Evolutionary conservation across 2,888 invertebrate species (phyloP), one percentile per base, ranked within the genome.

Genomic region (Ernsta delagoae): DNA sequence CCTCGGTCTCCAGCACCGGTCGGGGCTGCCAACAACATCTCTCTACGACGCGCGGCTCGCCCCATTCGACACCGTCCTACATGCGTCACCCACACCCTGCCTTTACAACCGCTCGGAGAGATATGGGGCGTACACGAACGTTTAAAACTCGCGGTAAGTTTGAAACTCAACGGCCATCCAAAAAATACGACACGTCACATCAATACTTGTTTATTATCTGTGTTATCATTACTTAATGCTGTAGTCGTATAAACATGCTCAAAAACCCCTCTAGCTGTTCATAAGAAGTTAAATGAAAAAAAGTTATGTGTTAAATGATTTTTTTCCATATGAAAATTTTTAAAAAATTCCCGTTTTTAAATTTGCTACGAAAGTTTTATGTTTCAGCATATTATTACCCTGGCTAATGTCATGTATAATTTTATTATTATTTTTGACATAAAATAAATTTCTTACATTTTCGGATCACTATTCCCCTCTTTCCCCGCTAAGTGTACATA

Each of bases 11-110:
- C 85, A 93, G 87, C 86, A 88, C 90, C 77, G 91, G 88, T 82
- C 92, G 91, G 75, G 89, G 91, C 91, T 92, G 90, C 91, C 92
- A 91, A 90, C 92, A 92, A 90, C 93, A 91, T 86, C 92, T 91
- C 91, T 91, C 92, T 79, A 89, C 89, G 85, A 83, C 88, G 85
- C 90, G 89, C 86, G 89, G 87, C 88, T 90, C 91, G 81, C 88
- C 88, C 91, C 90, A 91, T 84, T 92, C 92, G 84, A 88, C 91
- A 83, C 91, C 92, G 86, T 92, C 92, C 92, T 92, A 91, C 83
- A 82, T 81, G 81, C 48, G 66, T 66, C 66, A 66, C 85, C 79
- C 70, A 77, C 85, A 87, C 83, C 87, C 88, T 85, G 85, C 83
- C 90, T 85, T 86, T 85, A 87, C 87, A 80, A 82, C 80, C 79